These are phyloP conservation scores for Gonocerus acuteangulatus DNA, from an alignment of 2,888 invertebrate genomes.

Conservation along the genomic window DNA sequence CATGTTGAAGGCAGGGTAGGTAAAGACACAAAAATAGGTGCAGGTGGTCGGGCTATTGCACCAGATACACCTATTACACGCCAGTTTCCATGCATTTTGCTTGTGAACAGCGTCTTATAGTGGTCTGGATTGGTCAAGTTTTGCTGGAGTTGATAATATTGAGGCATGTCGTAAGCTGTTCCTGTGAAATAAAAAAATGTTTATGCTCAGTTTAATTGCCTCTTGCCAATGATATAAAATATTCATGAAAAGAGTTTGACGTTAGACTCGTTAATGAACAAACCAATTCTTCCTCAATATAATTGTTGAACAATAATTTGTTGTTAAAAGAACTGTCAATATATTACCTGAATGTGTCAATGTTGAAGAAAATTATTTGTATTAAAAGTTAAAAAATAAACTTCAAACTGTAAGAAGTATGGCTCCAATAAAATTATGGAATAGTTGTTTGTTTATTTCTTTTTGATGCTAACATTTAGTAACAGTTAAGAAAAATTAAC, in stretches of 20 bases:
- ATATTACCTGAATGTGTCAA: too few relatives aligned
- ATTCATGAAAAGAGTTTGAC: too few relatives aligned
- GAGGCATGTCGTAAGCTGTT: slow-evolving; percentile 76
- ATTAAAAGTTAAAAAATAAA: too few relatives aligned
- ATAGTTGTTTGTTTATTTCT: too few relatives aligned
- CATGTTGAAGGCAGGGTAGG: slow-evolving; percentile 82
- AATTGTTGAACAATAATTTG: neutral
- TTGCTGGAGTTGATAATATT: slow-evolving; percentile 66
- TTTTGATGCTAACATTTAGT: too few relatives aligned
- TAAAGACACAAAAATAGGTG: slow-evolving; percentile 77
- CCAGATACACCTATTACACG: slow-evolving; percentile 72
- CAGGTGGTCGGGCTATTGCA: slow-evolving; percentile 70
- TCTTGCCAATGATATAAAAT: neutral
- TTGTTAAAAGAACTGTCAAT: too few relatives aligned
- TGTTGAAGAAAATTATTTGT: too few relatives aligned
- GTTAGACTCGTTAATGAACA: too few relatives aligned
- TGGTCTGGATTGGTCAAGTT: slow-evolving; percentile 71
- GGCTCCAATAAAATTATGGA: too few relatives aligned
- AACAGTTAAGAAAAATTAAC: too few relatives aligned
- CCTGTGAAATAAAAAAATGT: slow-evolving; percentile 32
- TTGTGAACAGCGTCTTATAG: slow-evolving; percentile 66
- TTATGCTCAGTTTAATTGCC: neutral
- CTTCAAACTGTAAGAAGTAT: too few relatives aligned
- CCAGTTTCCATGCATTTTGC: slow-evolving; percentile 26
- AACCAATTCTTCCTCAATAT: neutral